phyloP scores from a whole-genome alignment of 2,888 invertebrate species.

The Panorpa germanica region DNA sequence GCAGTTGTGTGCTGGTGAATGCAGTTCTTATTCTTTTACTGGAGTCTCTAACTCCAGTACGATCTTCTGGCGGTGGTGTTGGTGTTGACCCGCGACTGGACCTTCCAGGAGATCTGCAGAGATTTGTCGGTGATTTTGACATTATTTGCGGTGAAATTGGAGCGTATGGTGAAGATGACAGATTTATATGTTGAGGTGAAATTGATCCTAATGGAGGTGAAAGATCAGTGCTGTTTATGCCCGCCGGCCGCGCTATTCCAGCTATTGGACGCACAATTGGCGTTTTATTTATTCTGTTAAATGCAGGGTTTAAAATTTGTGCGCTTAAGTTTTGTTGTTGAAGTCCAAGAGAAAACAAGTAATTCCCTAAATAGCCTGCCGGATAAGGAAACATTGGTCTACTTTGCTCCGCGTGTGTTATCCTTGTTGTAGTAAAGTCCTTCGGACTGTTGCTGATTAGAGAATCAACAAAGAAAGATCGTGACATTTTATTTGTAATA shows the following conservation, averaged over 20 bases:
- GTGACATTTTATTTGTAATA: conserved; percentile 50
- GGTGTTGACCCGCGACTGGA: conserved; percentile 24
- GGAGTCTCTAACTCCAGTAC: conserved; percentile 35
- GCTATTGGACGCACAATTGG: conserved; percentile 27
- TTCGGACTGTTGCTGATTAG: conserved; percentile 48
- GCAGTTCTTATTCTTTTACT: conserved; percentile 84
- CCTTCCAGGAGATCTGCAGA: conserved; percentile 24
- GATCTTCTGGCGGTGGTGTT: conserved; percentile 29
- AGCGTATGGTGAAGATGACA: conserved; percentile 26
- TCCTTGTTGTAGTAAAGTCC: conserved; percentile 24
- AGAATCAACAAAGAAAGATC: conserved; percentile 66
- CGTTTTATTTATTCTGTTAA: conserved; percentile 27
- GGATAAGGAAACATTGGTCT: conserved; percentile 39
- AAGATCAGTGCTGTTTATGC: conserved; percentile 20
- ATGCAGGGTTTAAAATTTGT: conserved; percentile 29
- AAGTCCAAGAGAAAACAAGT: conserved; percentile 40
- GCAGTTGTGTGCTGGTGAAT: conserved; percentile 74
- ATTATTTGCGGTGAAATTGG: conserved; percentile 8
- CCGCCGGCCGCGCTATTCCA: conserved; percentile 17
- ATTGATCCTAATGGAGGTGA: conserved; percentile 19
- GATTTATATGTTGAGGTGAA: conserved; percentile 22
- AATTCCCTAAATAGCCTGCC: conserved; percentile 40
- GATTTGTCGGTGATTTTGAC: conserved; percentile 7
- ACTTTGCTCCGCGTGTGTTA: conserved; percentile 25
- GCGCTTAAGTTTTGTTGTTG: conserved; percentile 43